phyloP scores from a whole-genome alignment of 2,888 invertebrate genomes.

The Didymodactylos carnosus region DNA sequence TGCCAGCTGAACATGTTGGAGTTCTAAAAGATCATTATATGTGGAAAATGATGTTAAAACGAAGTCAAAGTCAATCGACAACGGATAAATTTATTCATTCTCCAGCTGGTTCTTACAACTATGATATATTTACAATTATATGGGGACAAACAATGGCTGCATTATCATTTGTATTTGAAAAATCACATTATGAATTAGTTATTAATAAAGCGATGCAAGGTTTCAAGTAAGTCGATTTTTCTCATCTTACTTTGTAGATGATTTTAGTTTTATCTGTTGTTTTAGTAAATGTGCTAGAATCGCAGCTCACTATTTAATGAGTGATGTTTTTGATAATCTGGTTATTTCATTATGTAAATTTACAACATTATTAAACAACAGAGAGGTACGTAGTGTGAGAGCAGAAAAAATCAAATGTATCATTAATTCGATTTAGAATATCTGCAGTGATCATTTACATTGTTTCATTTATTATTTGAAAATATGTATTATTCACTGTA shows the following conservation, averaged over 20 bases:
- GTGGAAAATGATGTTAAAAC: constrained; percentile 10
- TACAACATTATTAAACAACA: constrained; percentile 47
- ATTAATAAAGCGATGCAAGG: constrained; percentile 52
- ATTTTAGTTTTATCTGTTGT: neutral
- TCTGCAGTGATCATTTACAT: too few species aligned
- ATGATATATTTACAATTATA: constrained; percentile 59
- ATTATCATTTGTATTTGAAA: constrained; percentile 61
- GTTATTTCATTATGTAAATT: constrained; percentile 83
- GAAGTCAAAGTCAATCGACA: constrained; percentile 38
- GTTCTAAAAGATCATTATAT: constrained; percentile 40
- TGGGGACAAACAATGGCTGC: constrained; percentile 80
- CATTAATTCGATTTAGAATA: too few species aligned
- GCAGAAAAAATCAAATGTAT: too few species aligned
- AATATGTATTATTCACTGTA: too few species aligned
- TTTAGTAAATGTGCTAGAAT: constrained; percentile 40
- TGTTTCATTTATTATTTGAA: too few species aligned
- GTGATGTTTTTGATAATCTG: constrained; percentile 71
- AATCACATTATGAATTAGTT: constrained; percentile 41
- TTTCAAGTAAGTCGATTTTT: constrained; percentile 39
- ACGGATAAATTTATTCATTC: constrained; percentile 49
- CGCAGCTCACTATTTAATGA: constrained; percentile 45
- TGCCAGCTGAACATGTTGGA: constrained; percentile 95
- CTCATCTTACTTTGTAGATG: neutral
- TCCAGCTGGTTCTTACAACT: constrained; percentile 55
- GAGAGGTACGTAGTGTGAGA: constrained; percentile 22